phyloP scores from a whole-genome alignment of 2,797 vertebrate species.

The Moxostoma hubbsi region DNA sequence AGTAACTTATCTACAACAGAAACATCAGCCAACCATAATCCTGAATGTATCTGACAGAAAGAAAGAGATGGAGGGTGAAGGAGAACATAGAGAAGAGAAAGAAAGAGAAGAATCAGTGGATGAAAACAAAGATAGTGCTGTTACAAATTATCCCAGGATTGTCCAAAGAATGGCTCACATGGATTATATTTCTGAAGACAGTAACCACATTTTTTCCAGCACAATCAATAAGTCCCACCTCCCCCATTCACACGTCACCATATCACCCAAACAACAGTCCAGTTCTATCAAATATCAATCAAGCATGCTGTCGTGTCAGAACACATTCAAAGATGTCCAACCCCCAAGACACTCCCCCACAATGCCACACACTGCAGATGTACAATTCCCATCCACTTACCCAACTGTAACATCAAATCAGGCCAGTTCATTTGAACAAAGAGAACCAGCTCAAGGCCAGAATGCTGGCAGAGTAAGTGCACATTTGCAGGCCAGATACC shows the following conservation, averaged over 20 bases:
- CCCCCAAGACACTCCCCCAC: conserved; percentile 52
- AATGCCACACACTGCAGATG: conserved; percentile 59
- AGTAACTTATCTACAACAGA: not conserved
- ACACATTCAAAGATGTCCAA: conserved; percentile 40
- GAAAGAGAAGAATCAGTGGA: conserved; percentile 9
- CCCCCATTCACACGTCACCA: conserved; percentile 80
- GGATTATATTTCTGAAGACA: not conserved
- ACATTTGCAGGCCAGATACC: conserved; percentile 63
- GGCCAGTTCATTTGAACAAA: conserved; percentile 54
- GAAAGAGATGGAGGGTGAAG: not conserved
- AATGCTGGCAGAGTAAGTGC: conserved; percentile 57
- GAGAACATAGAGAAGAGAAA: not conserved
- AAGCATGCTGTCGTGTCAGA: conserved; percentile 22
- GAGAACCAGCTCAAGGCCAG: conserved; percentile 36
- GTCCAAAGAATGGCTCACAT: conserved; percentile 27
- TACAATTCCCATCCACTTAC: conserved; percentile 51
- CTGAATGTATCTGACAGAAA: not conserved
- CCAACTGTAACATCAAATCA: conserved; percentile 54
- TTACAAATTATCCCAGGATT: not conserved
- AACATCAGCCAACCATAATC: not conserved
- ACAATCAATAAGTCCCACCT: conserved; percentile 67
- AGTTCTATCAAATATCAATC: conserved; percentile 1
- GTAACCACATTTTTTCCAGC: conserved; percentile 31
- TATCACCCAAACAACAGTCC: conserved; percentile 65
- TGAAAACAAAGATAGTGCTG: conserved; percentile 1